Base-by-base conservation (phyloP, 2,888 invertebrate genomes). In the Pristionchus mayeri region DNA sequence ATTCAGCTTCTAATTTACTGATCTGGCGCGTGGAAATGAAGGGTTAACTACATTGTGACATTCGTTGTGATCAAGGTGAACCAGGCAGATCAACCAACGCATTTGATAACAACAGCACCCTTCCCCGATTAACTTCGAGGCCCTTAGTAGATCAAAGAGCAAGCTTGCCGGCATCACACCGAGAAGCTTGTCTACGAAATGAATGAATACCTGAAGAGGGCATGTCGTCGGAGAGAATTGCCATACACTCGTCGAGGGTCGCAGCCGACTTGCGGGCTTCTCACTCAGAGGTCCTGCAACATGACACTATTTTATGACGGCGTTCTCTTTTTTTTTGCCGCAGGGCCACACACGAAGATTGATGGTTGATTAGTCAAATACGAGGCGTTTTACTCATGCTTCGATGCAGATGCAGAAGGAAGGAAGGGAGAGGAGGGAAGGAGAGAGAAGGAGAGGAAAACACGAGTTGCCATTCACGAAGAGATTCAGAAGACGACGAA, bases 241-340 rank as follows among this genome's bases (percentile, higher is more conserved):
- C 63, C 81, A 82, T 82, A 82, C 27, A 82, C 63, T 54, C 7
- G 18, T 21, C 1, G 11, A 21, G 13, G 18, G 13, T 82, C 81
- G 81, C 60, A 60, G 81, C 81, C 60, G 18, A 16, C 63, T 78
- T 82, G 81, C 81, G 81, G 81, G 81, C 81, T 50, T 63, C 81
- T 82, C 81, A 44, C 40, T 48, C 30, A 34, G 63, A 63, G 81
- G 37, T 60, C 81, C 81, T 82, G 63, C 16, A 82, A 48, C 21
- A 21, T 27, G 1, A 11, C 3, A 0, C 2, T 50, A 21, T 6
- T n/a, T 76, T 0, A 30, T 50, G 1, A 16, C 18, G 0, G 27
- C 21, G n/a, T 24, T 75, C 44, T 16, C 11, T 11, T n/a, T 4
- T 44, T 21, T 44, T 6, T 13, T 6, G 44, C 6, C 44, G 44